These are phyloP conservation scores for Eremophila alpestris DNA, from an alignment of 2,797 vertebrate species.

Conservation along the genomic window DNA sequence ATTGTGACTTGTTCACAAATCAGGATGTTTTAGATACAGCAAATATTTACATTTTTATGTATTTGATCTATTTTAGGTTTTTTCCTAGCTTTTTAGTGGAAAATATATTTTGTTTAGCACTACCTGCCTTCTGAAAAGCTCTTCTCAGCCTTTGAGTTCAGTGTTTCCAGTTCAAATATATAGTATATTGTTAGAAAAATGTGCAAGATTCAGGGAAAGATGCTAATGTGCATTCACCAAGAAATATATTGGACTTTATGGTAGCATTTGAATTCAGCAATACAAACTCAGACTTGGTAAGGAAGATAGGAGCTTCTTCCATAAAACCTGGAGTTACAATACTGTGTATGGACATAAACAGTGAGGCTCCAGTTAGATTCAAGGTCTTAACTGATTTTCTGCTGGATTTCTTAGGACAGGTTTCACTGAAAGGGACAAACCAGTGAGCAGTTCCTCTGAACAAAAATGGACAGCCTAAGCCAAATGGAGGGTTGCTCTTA, in stretches of 20 bases:
- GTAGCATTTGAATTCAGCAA: slow-evolving; percentile 65
- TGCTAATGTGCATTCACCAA: slow-evolving; percentile 33
- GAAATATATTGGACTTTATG: slow-evolving; percentile 58
- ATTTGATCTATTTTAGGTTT: slow-evolving; percentile 62
- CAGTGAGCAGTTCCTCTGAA: not conserved
- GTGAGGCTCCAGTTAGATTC: not conserved
- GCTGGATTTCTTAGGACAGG: not conserved
- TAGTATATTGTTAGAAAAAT: slow-evolving; percentile 57
- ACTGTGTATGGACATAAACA: not conserved
- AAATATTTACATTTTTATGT: slow-evolving; percentile 64
- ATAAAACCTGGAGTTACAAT: not conserved
- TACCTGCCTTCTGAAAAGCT: slow-evolving; percentile 67
- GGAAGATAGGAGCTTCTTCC: slow-evolving; percentile 12
- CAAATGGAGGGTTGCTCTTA: slow-evolving; percentile 1
- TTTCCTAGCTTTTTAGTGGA: slow-evolving; percentile 65
- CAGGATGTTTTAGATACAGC: slow-evolving; percentile 60
- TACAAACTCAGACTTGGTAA: slow-evolving; percentile 35
- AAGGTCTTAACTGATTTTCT: not conserved
- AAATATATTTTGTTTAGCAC: slow-evolving; percentile 64
- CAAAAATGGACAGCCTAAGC: not conserved
- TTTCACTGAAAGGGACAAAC: not conserved
- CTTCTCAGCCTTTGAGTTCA: slow-evolving; percentile 56
- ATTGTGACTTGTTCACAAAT: slow-evolving; percentile 70
- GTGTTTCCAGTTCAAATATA: slow-evolving; percentile 55
- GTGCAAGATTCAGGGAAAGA: slow-evolving; percentile 71